Conservation (phyloP, 1,140 invertebrate species). For the Habropoda laboriosa region DNA sequence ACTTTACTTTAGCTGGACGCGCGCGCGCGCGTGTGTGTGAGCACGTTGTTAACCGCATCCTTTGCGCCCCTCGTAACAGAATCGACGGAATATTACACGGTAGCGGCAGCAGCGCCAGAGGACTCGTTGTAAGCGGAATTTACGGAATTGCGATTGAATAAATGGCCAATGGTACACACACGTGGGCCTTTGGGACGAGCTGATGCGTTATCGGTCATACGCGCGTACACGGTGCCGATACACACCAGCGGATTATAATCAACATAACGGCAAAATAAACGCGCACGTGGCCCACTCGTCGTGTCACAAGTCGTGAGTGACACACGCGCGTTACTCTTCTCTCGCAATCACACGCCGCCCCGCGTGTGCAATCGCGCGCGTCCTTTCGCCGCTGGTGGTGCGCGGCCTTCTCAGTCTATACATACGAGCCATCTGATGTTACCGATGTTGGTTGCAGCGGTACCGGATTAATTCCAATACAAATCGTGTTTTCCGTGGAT, state of each 20-base stretch:
- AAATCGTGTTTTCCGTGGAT: no score
- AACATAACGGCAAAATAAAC: slow-evolving; percentile 60
- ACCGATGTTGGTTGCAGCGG: background rate
- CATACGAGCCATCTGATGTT: background rate
- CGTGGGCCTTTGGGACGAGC: slow-evolving; percentile 5
- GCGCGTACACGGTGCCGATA: background rate
- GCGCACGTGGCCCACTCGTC: slow-evolving; percentile 33
- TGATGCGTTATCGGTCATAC: slow-evolving; percentile 12
- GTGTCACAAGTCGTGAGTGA: slow-evolving; percentile 53
- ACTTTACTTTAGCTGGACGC: background rate
- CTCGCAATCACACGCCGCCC: slow-evolving; percentile 15
- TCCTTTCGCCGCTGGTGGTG: background rate
- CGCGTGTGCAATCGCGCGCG: background rate
- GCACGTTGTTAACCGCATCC: background rate
- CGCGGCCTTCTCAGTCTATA: background rate
- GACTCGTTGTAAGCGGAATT: background rate
- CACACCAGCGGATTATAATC: slow-evolving; percentile 36
- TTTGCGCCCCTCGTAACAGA: background rate
- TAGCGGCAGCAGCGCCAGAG: no score
- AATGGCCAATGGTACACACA: slow-evolving; percentile 1
- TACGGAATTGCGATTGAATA: slow-evolving; percentile 26
- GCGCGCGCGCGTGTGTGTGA: no score
- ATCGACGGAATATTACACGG: slow-evolving; percentile 2
- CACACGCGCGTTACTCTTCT: slow-evolving; percentile 21
- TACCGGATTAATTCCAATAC: no score